A percentile compares a stretch with the other conserved stretches of the same genome.
These are phyloP conservation scores for Drosophila eugracilis DNA, from an alignment of 1,140 invertebrate genomes.

Conservation along the genomic window DNA sequence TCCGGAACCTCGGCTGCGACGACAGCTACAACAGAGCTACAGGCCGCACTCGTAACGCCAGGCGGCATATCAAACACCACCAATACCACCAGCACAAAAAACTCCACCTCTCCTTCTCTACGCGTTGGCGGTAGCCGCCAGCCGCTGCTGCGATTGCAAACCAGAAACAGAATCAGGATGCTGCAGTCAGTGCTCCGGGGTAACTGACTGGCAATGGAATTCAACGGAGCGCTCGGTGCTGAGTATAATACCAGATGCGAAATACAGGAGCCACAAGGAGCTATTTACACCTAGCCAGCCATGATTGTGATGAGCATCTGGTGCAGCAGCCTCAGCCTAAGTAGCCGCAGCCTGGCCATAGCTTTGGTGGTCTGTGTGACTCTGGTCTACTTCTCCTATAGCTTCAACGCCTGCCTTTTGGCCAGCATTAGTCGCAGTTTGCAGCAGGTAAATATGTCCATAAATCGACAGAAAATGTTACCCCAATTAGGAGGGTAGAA, in stretches of 20 bases:
- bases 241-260: background rate
- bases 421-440: constrained; percentile 85
- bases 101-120: background rate
- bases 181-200: constrained; percentile 4
- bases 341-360: constrained; percentile 84
- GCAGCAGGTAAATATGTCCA: constrained; percentile 84
- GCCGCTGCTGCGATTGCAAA: constrained; percentile 20
- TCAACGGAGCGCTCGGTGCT: background rate
- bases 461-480: background rate
- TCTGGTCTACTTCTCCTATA: constrained; percentile 86
- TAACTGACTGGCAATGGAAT: constrained; percentile 16
- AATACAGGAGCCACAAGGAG: background rate
- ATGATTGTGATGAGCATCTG: constrained; percentile 78
- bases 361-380: constrained; percentile 82
- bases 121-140: background rate
- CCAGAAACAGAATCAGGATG: constrained; percentile 7
- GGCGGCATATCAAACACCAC: background rate
- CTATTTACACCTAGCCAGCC: background rate
- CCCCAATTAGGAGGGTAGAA: background rate
- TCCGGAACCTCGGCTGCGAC: constrained; percentile 54
- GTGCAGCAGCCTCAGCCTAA: constrained; percentile 76
- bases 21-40: constrained; percentile 10
- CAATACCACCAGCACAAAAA: background rate
- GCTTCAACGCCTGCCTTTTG: constrained; percentile 87
- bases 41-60: background rate